phyloP scores from a whole-genome alignment of 2,797 vertebrate genomes.

The Muscicapa striata region DNA sequence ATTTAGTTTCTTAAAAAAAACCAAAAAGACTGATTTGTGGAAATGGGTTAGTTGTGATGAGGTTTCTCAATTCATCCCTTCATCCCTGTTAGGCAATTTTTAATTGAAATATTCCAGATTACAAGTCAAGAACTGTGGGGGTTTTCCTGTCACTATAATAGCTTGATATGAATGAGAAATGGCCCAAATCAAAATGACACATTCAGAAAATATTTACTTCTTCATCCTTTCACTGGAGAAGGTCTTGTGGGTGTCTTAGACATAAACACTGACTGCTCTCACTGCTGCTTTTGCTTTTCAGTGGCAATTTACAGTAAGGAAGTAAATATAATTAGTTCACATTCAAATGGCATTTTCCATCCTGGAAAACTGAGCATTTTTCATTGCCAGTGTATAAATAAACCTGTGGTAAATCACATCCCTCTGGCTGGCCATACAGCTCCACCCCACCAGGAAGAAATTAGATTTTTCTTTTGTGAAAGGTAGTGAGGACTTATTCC shows the following conservation, averaged over 20 bases:
- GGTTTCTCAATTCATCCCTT: neutral
- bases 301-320: neutral
- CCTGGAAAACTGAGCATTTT: neutral
- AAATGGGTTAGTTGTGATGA: neutral
- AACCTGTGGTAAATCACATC: neutral
- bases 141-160: neutral
- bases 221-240: neutral
- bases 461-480: neutral
- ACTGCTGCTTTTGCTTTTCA: conserved; percentile 4
- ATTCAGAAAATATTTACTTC: neutral
- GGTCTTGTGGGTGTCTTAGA: neutral
- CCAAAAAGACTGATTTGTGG: neutral
- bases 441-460: neutral
- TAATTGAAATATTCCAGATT: neutral
- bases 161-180: neutral
- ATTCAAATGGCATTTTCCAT: neutral
- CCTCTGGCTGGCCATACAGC: neutral
- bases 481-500: neutral
- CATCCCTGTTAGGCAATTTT: neutral
- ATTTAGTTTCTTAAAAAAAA: neutral
- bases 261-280: neutral
- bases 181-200: neutral
- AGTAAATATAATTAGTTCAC: conserved; percentile 8
- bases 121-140: neutral
- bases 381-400: conserved; percentile 4